A percentile compares a stretch with the other conserved stretches of the same genome.
Conservation (phyloP, 1,140 invertebrate genomes). For the Pemphigus obesinymphae region DNA sequence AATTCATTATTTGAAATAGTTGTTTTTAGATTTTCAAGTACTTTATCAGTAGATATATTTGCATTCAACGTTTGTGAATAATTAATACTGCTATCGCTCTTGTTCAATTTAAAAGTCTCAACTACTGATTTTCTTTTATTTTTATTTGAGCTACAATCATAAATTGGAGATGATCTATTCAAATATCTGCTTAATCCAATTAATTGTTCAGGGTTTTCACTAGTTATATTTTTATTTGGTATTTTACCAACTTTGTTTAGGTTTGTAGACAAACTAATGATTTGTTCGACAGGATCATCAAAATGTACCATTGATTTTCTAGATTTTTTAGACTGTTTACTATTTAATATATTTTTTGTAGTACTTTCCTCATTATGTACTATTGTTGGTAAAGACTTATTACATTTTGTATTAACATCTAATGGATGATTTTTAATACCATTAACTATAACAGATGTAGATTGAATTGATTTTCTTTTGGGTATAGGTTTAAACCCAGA, state of each 20-base stretch:
- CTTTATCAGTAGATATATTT: too few relatives aligned
- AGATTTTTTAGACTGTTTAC: neutral
- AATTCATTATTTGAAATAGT: too few relatives aligned
- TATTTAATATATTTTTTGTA: neutral
- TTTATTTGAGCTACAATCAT: neutral
- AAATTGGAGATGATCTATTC: neutral
- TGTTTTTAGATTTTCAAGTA: too few relatives aligned
- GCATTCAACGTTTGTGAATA: neutral
- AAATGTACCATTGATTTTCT: constrained; percentile 25
- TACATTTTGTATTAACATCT: neutral
- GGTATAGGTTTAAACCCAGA: constrained; percentile 27
- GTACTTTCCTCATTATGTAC: neutral
- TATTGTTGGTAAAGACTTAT: neutral
- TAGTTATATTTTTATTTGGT: neutral
- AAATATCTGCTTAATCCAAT: neutral
- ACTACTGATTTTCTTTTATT: neutral
- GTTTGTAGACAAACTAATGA: neutral
- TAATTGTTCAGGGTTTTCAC: neutral
- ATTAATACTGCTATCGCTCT: neutral
- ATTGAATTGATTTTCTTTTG: neutral
- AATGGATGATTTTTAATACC: neutral
- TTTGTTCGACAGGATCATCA: constrained; percentile 24
- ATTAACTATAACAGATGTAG: neutral
- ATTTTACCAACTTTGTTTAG: neutral
- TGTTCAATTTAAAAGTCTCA: neutral